Evolutionary conservation across 2,888 invertebrate genomes (phyloP), one percentile per base, ranked within the genome.

Genomic region (Galerucella pusilla): DNA sequence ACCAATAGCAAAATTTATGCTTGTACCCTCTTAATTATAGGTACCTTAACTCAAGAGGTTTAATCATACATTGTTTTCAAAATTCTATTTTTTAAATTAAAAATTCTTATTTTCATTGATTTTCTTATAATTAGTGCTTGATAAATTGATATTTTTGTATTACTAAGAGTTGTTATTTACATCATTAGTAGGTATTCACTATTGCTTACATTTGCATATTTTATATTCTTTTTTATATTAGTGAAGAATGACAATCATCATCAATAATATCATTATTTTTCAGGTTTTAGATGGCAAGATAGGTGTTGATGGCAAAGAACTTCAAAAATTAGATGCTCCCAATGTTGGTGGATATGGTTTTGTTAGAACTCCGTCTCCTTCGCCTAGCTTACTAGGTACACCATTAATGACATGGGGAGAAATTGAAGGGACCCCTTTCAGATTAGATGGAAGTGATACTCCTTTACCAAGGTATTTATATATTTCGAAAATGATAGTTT

Each of bases 391-490:
- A 12, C 93, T 94, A 77, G 95, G 94, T 78, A 97, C 97, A 42
- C 99, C 99, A 2, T 89, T 99, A 77, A 98, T 99, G 98, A 99
- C 99, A 0, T 99, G 99, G 99, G 99, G 99, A 80, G 96, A 97
- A 89, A 97, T 99, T 74, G 98, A 99, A 86, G 97, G 98, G 25
- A 99, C 99, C 0, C 99, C 99, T 1, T 98, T 98, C 85, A 90
- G 97, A 49, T 89, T 99, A 46, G 98, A 98, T 85, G 97, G 96
- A 0, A 93, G 95, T 6, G 97, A 97, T 85, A 97, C 97, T 0
- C 97, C 97, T 0, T 85, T 96, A 63, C 91, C 91, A 6, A 90
- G 90, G 91, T 91, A 78, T 12, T 49, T 49, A 49, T 14, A 49
- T 12, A 49, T 49, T 49, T 4, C 4, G 28, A 28, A 28, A 28